A percentile compares a stretch with the other conserved stretches of the same genome.
These are phyloP conservation scores for Notarius lentiginosus DNA, from an alignment of 2,113 vertebrate species.

Conservation along the genomic window DNA sequence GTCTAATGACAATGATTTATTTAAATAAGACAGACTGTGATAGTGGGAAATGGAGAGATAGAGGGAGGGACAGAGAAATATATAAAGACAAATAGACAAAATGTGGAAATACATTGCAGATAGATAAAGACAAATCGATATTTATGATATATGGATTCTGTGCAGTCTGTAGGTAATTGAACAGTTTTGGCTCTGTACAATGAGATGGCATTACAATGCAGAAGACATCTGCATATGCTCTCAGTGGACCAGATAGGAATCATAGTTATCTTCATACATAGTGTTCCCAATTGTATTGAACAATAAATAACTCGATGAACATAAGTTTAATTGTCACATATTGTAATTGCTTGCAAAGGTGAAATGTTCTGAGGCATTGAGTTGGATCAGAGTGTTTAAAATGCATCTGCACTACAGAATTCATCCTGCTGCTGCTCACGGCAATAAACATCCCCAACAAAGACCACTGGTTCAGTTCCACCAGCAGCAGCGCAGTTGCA, in stretches of 20 bases:
- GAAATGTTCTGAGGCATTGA: neutral
- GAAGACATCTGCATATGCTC: neutral
- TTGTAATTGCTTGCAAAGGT: neutral
- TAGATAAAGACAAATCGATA: neutral
- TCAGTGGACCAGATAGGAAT: neutral
- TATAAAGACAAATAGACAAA: constrained; percentile 10
- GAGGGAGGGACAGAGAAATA: neutral
- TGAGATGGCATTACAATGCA: neutral
- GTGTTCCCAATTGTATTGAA: neutral
- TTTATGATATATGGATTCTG: neutral
- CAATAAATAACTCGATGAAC: neutral
- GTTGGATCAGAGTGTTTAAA: neutral
- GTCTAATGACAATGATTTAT: constrained; percentile 60
- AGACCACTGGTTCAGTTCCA: neutral
- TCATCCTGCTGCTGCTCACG: neutral
- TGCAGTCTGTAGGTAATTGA: neutral
- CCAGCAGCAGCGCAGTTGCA: neutral
- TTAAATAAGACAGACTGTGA: constrained; percentile 50
- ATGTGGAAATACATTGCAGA: neutral
- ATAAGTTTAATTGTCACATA: neutral
- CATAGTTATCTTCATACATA: neutral
- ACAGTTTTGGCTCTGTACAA: neutral
- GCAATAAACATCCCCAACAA: constrained; percentile 6
- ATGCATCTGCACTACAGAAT: neutral
- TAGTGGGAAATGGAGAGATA: neutral